Percentiles rank a stretch among this genome's conserved stretches.
Evolutionary conservation across 2,797 vertebrate species (phyloP).

Genomic region (Toxotes lorentzi): DNA sequence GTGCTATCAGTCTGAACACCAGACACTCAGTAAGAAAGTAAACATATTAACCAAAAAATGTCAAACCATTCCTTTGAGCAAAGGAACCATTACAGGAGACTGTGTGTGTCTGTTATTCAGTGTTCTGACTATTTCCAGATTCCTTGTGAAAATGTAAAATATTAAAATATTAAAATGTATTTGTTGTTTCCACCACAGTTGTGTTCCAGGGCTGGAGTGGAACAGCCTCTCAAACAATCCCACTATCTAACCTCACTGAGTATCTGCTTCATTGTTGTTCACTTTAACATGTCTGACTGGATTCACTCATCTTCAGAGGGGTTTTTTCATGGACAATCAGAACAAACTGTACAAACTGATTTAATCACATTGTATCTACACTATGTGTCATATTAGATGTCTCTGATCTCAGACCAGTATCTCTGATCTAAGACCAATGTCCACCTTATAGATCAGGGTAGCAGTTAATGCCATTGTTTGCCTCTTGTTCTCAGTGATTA

Average conservation of each 20-base stretch:
- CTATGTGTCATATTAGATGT: neutral
- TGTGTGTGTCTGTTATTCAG: too few species aligned
- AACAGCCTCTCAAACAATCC: neutral
- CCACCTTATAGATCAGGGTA: neutral
- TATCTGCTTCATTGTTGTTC: too few species aligned
- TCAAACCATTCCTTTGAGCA: neutral
- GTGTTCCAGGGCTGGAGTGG: neutral
- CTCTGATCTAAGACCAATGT: too few species aligned
- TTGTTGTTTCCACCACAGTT: neutral
- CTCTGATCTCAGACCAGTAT: neutral
- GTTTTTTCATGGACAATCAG: neutral
- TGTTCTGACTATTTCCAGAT: too few species aligned
- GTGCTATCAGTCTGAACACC: neutral
- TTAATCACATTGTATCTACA: neutral
- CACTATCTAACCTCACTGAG: neutral
- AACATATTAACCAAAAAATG: too few species aligned
- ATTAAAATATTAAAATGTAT: neutral
- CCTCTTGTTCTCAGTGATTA: neutral
- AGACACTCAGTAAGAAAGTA: neutral
- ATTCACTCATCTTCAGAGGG: neutral
- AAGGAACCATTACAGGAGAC: neutral
- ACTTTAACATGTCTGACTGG: neutral
- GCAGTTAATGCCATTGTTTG: neutral
- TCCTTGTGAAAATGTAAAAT: too few species aligned
- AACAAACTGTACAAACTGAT: neutral